Base-by-base conservation (phyloP, 2,797 vertebrate genomes). In the Spheniscus humboldti region DNA sequence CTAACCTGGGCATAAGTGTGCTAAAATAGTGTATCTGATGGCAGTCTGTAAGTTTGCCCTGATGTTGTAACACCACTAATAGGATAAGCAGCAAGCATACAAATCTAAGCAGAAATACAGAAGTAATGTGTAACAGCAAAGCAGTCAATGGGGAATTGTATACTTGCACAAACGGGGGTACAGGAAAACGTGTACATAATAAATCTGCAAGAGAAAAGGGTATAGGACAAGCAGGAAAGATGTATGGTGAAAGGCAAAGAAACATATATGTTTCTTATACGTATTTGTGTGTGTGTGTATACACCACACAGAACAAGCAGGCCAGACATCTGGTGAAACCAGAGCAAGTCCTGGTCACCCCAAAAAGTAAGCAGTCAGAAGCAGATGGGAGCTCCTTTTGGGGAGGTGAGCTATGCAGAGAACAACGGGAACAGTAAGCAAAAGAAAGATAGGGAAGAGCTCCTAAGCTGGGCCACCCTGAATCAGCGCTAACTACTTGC, bases 271-370 rank as follows among this genome's bases (percentile, higher is more conserved):
- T 15, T 39, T 79, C 33, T 64, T 24, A 52, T 11, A 16, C 1
- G 0, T 81, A n/a, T 35, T 18, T 74, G 1, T 57, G 9, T 31
- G 20, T 12, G 2, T 37, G 2, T 53, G 6, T 52, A 17, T 47
- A 31, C 2, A 43, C 4, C 31, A 31, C 14, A 71, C 5, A 45
- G 35, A 74, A 45, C 15, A 79, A 86, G 18, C 20, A 89, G 73
- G 84, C 7, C 57, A 73, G n/a, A 25, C 64, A 9, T 47, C 28
- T 81, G 52, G 43, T 75, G 56, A 75, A 60, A 91, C 9, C 27
- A 57, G 39, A 74, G 15, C 35, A 82, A 76, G 18, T 73, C 10
- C 13, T 19, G 18, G 3, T 53, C 7, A 4, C 4, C 33, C 24
- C 5, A 5, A 11, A 23, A 62, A 39, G 27, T 16, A 45, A 55